phyloP scores from a whole-genome alignment of 2,113 vertebrate genomes.

The Microtus oregoni region DNA sequence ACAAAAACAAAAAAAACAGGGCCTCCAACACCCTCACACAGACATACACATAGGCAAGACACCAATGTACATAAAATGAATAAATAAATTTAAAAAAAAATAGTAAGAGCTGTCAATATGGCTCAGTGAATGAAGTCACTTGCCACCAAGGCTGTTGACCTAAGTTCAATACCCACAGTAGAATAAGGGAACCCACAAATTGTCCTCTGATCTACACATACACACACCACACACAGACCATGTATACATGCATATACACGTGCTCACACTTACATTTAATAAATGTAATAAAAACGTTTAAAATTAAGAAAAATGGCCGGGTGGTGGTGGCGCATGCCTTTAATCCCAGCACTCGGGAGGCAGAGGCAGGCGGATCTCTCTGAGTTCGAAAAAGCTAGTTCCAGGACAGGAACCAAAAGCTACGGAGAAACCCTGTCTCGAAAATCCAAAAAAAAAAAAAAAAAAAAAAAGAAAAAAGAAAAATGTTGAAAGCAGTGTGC shows the following conservation, averaged over 20 bases:
- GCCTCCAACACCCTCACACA: background rate
- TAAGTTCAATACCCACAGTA: background rate
- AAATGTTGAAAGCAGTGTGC: background rate
- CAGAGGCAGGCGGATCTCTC: too few species aligned
- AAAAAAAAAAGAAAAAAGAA: too few species aligned
- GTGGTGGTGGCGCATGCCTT: too few species aligned
- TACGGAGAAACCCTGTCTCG: too few species aligned
- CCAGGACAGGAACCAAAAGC: too few species aligned
- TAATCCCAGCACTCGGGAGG: too few species aligned
- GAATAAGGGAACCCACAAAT: background rate
- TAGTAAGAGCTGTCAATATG: background rate
- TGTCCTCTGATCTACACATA: background rate
- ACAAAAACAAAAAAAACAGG: too few species aligned
- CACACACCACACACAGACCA: background rate
- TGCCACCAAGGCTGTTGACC: background rate
- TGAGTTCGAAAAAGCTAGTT: too few species aligned
- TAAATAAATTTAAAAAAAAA: background rate
- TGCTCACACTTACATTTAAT: background rate
- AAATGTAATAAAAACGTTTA: background rate
- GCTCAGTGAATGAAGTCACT: background rate
- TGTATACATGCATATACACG: background rate
- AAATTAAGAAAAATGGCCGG: background rate
- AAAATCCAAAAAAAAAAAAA: too few species aligned
- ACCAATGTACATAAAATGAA: background rate
- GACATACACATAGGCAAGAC: background rate